These are phyloP conservation scores for Platichthys stellatus DNA, from an alignment of 2,113 vertebrate species.

Conservation along the genomic window DNA sequence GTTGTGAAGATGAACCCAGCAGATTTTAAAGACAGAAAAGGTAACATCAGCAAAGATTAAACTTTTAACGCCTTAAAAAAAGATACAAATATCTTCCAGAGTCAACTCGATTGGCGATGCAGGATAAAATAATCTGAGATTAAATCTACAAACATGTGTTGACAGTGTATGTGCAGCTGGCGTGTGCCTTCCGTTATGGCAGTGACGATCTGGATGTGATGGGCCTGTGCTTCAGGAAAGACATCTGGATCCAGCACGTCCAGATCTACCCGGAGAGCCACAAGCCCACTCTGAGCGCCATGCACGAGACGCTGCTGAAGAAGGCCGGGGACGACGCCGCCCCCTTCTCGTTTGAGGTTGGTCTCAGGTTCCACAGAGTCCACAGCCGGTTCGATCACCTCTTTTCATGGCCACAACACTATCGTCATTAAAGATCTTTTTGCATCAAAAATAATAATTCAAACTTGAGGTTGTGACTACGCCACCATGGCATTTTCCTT, in stretches of 20 bases:
- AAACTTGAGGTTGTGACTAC: not conserved
- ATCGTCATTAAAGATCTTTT: too few species aligned
- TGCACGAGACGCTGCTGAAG: conserved; percentile 81
- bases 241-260: conserved; percentile 77
- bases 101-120: too few species aligned
- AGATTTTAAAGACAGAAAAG: conserved; percentile 78
- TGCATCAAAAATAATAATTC: too few species aligned
- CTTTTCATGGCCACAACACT: too few species aligned
- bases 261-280: conserved; percentile 76
- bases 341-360: conserved; percentile 78
- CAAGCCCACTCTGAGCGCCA: conserved; percentile 67
- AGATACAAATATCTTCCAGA: not conserved
- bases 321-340: conserved; percentile 78
- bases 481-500: not conserved
- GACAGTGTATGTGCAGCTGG: conserved; percentile 80
- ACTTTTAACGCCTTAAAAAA: not conserved
- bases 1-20: conserved; percentile 76
- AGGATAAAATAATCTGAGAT: not conserved
- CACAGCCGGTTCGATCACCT: too few species aligned
- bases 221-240: conserved; percentile 83
- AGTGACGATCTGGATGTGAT: conserved; percentile 83
- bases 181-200: conserved; percentile 84
- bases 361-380: not conserved
- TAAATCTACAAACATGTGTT: not conserved
- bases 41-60: conserved; percentile 38